Percentiles rank a stretch among this genome's conserved stretches.
phyloP scores from a whole-genome alignment of 1,140 invertebrate genomes.

The Belonocnema kinseyi region DNA sequence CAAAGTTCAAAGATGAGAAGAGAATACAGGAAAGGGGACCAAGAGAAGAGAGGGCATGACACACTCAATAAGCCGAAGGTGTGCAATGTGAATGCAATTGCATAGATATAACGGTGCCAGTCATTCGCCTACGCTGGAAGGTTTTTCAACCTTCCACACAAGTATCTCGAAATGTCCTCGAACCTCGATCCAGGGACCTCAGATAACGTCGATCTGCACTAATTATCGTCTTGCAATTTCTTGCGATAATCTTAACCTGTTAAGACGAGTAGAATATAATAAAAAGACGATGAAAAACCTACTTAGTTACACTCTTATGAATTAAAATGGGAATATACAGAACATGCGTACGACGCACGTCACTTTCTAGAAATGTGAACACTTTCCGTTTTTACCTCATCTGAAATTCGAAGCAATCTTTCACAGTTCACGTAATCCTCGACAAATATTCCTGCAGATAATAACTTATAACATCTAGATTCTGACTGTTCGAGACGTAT shows the following conservation, averaged over 20 bases:
- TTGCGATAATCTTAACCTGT: no score
- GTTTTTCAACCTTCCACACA: slow-evolving; percentile 15
- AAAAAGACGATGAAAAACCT: neutral
- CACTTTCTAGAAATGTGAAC: slow-evolving; percentile 10
- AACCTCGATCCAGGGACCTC: neutral
- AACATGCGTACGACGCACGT: neutral
- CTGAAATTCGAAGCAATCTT: neutral
- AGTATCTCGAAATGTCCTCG: slow-evolving; percentile 24
- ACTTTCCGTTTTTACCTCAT: neutral
- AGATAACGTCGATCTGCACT: neutral
- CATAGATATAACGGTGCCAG: slow-evolving; percentile 23
- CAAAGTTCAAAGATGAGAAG: no score
- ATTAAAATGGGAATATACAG: neutral
- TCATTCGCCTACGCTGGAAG: slow-evolving; percentile 19
- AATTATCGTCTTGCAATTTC: neutral
- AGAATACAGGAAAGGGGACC: neutral
- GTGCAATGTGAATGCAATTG: slow-evolving; percentile 16
- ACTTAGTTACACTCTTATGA: neutral
- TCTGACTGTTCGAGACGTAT: neutral
- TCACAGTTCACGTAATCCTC: neutral
- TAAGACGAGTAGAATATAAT: no score
- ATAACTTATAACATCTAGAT: neutral
- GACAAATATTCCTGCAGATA: neutral
- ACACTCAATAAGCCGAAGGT: slow-evolving; percentile 11
- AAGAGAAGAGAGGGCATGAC: neutral